Percentiles rank a stretch among this genome's conserved stretches.
Evolutionary conservation across 2,888 invertebrate genomes (phyloP).

Genomic region (Physocephala rufipes): DNA sequence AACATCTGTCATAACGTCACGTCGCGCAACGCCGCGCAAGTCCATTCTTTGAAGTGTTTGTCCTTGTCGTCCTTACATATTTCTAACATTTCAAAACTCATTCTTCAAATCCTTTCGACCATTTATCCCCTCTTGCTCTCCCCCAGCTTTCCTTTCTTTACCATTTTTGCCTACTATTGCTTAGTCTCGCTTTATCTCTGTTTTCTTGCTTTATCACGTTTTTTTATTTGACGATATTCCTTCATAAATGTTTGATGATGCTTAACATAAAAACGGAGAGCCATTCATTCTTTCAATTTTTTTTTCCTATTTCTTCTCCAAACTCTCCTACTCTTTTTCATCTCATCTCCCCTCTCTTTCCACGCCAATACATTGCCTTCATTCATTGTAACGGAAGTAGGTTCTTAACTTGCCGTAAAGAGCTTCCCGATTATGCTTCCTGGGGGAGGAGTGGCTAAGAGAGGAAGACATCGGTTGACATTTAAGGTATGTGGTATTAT

Average conservation of each 20-base stretch:
- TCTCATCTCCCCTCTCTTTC: background rate
- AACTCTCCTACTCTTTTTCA: background rate
- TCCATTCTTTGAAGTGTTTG: too few species aligned
- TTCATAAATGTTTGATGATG: conserved; percentile 12
- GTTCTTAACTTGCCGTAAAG: background rate
- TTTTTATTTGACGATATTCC: background rate
- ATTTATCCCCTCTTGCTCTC: too few species aligned
- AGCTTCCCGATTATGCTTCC: background rate
- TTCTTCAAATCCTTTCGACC: too few species aligned
- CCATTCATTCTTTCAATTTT: too few species aligned
- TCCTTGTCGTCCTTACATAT: too few species aligned
- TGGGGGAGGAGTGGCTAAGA: background rate
- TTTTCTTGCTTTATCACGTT: background rate
- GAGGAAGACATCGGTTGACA: background rate
- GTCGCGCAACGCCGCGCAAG: too few species aligned
- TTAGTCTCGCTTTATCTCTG: background rate
- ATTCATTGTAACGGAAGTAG: too few species aligned
- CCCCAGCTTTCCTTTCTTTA: too few species aligned
- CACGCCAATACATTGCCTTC: background rate
- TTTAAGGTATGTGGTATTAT: background rate
- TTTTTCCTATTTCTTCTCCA: too few species aligned
- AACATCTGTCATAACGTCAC: too few species aligned
- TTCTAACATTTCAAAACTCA: too few species aligned
- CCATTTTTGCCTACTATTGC: too few species aligned
- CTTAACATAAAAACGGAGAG: background rate